phyloP scores from a whole-genome alignment of 2,113 vertebrate species.

The Strix aluco region DNA sequence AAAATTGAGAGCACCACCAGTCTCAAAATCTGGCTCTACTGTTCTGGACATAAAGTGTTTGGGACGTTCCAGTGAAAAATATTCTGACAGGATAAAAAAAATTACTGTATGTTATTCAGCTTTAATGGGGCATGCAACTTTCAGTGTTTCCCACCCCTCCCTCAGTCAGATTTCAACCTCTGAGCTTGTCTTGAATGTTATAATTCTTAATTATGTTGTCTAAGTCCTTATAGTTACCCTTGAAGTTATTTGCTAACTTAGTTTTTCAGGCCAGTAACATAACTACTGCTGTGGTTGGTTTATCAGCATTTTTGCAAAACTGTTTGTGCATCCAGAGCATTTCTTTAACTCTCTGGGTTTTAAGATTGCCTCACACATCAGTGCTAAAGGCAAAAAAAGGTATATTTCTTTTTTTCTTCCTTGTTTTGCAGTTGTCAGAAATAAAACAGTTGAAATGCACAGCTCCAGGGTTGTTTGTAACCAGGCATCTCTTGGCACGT shows the following conservation, averaged over 20 bases:
- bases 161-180: not conserved
- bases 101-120: not conserved
- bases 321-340: not conserved
- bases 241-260: not conserved
- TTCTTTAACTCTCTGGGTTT: not conserved
- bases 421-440: not conserved
- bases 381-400: not conserved
- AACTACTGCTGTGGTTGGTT: not conserved
- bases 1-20: not conserved
- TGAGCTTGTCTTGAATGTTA: not conserved
- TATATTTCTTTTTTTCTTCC: not conserved
- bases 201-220: not conserved
- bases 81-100: not conserved
- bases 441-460: not conserved
- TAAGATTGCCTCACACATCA: not conserved
- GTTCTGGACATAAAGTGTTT: not conserved
- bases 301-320: not conserved
- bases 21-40: not conserved
- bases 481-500: not conserved
- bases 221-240: not conserved
- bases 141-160: not conserved
- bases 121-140: not conserved
- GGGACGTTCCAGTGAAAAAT: not conserved
- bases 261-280: not conserved
- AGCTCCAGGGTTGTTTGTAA: not conserved